Base-by-base conservation (phyloP, 1,140 invertebrate genomes). In the Propsilocerus akamusi region DNA sequence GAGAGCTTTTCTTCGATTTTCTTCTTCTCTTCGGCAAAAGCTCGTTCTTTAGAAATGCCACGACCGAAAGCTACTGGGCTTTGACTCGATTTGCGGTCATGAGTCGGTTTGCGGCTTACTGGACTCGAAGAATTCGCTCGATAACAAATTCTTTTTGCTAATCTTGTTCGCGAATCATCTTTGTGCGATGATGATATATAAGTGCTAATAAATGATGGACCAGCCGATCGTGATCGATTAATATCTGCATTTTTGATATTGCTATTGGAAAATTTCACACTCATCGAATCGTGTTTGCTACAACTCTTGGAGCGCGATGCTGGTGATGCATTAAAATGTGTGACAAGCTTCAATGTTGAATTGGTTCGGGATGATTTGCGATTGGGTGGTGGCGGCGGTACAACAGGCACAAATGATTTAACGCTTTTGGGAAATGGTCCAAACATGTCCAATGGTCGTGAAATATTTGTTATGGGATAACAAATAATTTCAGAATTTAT, bases 341-440 rank as follows among this genome's bases (percentile, higher is more conserved):
- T 73, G n/a, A 78, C 76, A 14, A 83, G 60, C 59, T 73, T 72
- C 2, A 85, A 60, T 6, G 79, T 83, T 25, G 74, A 74, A 63
- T 76, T 85, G 49, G 78, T 76, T 56, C 75, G 76, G 0, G 83
- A 86, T 0, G 84, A 87, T 57, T 73, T 72, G 53, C 85, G 61
- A 48, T 63, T 62, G 5, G 61, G 58, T 28, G 57, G 60, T 20
- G 52, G 51, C 1, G 62, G 60, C 10, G 54, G 49, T 55, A 53
- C 55, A 41, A 60, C 26, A 4, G 62, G 58, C 20, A 69, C 59
- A 48, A 68, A 68, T 14, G 72, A 74, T 47, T 72, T 72, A 26
- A 72, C 61, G 24, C 64, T 68, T 55, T 64, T 64, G n/a, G 62
- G 59, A 25, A 64, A 59, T 47, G 62, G 53, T 17, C 58, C 61